These are phyloP conservation scores for Sylvicola cinctus DNA, from an alignment of 2,888 invertebrate genomes.

Conservation along the genomic window DNA sequence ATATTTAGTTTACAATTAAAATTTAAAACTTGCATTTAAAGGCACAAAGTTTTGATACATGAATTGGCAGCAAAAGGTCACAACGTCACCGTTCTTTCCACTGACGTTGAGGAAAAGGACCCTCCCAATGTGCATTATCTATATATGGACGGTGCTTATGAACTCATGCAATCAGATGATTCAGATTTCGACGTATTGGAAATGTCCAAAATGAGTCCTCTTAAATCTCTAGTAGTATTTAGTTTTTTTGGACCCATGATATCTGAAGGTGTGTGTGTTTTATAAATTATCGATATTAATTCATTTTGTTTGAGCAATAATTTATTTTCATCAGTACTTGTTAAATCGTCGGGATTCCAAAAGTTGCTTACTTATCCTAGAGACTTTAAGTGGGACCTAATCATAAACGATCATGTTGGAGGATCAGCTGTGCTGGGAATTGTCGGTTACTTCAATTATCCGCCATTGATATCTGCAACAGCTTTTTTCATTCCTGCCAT, in stretches of 20 bases:
- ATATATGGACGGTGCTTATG: conserved; percentile 13
- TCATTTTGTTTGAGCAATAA: too few relatives aligned
- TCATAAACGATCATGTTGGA: conserved; percentile 16
- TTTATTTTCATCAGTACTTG: not conserved
- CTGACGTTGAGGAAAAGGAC: conserved; percentile 10
- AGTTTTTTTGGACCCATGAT: conserved; percentile 8
- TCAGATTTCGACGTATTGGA: not conserved
- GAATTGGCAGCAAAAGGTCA: conserved; percentile 7
- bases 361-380: conserved; percentile 13
- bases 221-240: not conserved
- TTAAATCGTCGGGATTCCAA: conserved; percentile 11
- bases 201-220: not conserved
- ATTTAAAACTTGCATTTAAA: not conserved
- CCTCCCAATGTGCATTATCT: conserved; percentile 13
- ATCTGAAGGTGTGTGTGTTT: not conserved
- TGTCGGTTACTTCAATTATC: conserved; percentile 15
- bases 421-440: conserved; percentile 16
- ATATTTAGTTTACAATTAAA: not conserved
- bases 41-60: conserved; percentile 5
- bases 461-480: conserved; percentile 15
- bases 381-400: conserved; percentile 15
- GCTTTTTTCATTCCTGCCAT: conserved; percentile 8
- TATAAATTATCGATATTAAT: too few relatives aligned
- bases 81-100: conserved; percentile 10
- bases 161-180: not conserved